Percentiles rank a stretch among this genome's conserved stretches.
phyloP scores from a whole-genome alignment of 30 jellyfish, hydroid and myxozoan genomes.

The Mastigias papua region DNA sequence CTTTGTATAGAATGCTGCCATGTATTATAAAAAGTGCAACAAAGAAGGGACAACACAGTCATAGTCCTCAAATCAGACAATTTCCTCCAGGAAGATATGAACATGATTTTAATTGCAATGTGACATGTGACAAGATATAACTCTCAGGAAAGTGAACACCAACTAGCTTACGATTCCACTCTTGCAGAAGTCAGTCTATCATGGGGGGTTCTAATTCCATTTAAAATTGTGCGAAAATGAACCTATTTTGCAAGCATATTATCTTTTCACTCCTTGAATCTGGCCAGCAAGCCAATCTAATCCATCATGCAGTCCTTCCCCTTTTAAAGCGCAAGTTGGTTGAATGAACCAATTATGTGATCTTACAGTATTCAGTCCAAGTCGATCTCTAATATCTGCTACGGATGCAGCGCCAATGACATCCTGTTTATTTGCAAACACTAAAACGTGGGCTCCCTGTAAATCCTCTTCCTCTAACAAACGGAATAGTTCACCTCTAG shows the following conservation, averaged over 20 bases:
- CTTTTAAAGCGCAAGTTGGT: slow-evolving; percentile 96
- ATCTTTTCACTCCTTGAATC: slow-evolving; percentile 61
- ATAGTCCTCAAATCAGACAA: too few relatives aligned
- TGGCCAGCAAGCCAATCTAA: slow-evolving; percentile 96
- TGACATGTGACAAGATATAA: too few relatives aligned
- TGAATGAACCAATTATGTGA: slow-evolving; percentile 96
- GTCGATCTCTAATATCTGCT: slow-evolving; percentile 80
- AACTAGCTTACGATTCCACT: too few relatives aligned
- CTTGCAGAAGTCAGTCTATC: too few relatives aligned
- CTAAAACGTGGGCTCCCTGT: slow-evolving; percentile 88
- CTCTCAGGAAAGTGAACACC: too few relatives aligned
- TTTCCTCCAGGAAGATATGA: too few relatives aligned
- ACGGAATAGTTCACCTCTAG: slow-evolving; percentile 78
- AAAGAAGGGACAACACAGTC: too few relatives aligned
- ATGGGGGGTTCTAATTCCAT: not conserved
- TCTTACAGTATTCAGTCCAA: slow-evolving; percentile 79
- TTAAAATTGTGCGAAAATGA: not conserved
- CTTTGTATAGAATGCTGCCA: too few relatives aligned
- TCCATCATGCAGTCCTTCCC: slow-evolving; percentile 96
- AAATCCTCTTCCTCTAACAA: slow-evolving; percentile 94
- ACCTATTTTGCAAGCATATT: not conserved
- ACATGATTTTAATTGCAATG: too few relatives aligned
- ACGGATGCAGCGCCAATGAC: slow-evolving; percentile 97
- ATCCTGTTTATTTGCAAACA: slow-evolving; percentile 97
- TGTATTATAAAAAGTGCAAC: too few relatives aligned